Evolutionary conservation across 2,888 invertebrate species (phyloP), one percentile per base, ranked within the genome.

Genomic region (Luperina testacea): DNA sequence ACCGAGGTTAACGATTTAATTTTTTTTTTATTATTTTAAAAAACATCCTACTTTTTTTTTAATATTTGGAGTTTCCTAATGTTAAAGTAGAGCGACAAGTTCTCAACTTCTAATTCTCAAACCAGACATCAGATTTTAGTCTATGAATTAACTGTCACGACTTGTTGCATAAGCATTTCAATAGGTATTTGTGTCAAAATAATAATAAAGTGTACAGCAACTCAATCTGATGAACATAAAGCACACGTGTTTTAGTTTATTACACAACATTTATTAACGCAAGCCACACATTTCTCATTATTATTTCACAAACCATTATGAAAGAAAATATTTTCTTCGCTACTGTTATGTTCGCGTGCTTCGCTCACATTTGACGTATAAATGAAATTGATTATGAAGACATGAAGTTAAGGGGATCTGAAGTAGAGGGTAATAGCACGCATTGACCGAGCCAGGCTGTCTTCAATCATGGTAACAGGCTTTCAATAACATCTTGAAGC

Each of bases 311-410:
- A 72, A 73, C 63, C 42, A 59, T 72, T 74, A 68, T 61, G 27
- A 53, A 64, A 65, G 72, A 64, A 75, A 82, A 82, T 68, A 77
- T 80, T 79, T 75, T 80, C 80, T 42, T 57, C 48, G 27, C 57
- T 68, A 69, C 61, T 61, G 59, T 61, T 76, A 45, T 63, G 71
- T 64, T 85, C 42, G 80, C 85, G 76, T 85, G 83, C 27, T 72
- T 64, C 48, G 42, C 61, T 72, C 61, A 76, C 45, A 84, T 84
- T 84, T 78, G 42, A 86, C 59, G 76, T 80, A 68, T 74, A 73
- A 72, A 78, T 77, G 38, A 81, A 83, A 81, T 80, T 73, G 73
- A 85, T 83, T 81, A 78, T 72, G 51, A 78, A 82, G 78, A 81
- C 75, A 81, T 79, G 72, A 73, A 84, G 53, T 72, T 64, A 79